Conservation (phyloP, 2,888 invertebrate species). For the Cheilosia impressa region DNA sequence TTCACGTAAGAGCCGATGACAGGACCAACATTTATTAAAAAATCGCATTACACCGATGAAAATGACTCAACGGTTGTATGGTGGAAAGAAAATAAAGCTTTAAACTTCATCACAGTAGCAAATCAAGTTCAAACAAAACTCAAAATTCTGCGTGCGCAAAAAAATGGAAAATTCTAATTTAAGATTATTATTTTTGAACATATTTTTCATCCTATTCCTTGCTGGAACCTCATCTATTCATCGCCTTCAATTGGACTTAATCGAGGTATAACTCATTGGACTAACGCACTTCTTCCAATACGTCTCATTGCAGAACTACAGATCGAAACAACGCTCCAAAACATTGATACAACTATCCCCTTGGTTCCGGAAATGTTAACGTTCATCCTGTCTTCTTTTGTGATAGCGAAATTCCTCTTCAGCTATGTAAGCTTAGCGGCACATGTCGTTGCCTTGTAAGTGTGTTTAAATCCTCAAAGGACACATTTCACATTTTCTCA, state of each 20-base stretch:
- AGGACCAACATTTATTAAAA: too few relatives aligned
- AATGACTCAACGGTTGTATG: too few relatives aligned
- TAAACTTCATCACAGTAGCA: too few relatives aligned
- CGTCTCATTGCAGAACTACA: background rate
- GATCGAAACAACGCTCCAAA: conserved; percentile 41
- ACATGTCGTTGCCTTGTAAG: conserved; percentile 81
- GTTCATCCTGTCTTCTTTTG: conserved; percentile 78
- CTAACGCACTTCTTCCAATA: background rate
- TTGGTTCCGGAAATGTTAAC: conserved; percentile 78
- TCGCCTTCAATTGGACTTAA: conserved; percentile 78
- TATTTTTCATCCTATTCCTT: conserved; percentile 78
- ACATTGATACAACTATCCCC: conserved; percentile 48
- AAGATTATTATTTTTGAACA: conserved; percentile 79
- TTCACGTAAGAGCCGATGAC: too few relatives aligned
- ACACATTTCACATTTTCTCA: background rate
- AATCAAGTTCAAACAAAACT: background rate
- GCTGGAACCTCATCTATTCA: conserved; percentile 79
- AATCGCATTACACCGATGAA: too few relatives aligned
- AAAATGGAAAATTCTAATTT: conserved; percentile 56
- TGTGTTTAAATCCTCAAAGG: background rate
- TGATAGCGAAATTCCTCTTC: conserved; percentile 79
- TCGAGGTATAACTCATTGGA: conserved; percentile 67
- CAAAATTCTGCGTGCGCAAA: background rate
- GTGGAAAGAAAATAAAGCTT: too few relatives aligned
- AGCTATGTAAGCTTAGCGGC: conserved; percentile 80